Conservation (phyloP, 2,113 vertebrate species). For the Alligator sinensis region DNA sequence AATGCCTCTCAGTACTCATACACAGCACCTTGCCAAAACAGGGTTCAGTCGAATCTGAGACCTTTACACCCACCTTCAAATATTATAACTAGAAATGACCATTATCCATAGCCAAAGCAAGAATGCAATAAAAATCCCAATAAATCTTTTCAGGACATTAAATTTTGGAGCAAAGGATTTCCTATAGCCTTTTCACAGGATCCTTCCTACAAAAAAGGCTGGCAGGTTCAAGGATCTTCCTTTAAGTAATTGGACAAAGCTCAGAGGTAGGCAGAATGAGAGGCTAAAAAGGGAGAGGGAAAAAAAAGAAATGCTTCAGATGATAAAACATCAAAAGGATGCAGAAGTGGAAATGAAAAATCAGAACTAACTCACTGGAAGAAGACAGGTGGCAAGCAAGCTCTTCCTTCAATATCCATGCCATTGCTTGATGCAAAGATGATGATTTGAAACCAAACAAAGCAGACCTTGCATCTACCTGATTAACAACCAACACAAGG, state of each 20-base stretch:
- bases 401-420: conserved; percentile 37
- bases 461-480: conserved; percentile 32
- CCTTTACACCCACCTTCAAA: background rate
- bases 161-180: background rate
- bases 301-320: background rate
- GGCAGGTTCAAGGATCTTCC: conserved; percentile 22
- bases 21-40: rapidly evolving
- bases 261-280: background rate
- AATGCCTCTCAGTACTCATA: rapidly evolving
- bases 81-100: background rate
- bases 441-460: conserved; percentile 53
- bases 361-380: conserved; percentile 9
- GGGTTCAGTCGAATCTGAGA: background rate
- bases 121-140: background rate
- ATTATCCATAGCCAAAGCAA: background rate
- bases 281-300: background rate
- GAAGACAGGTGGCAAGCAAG: conserved; percentile 53
- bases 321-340: background rate
- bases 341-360: background rate
- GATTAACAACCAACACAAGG: conserved; percentile 54
- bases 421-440: background rate
- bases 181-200: background rate
- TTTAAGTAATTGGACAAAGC: conserved; percentile 4
- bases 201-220: background rate
- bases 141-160: background rate